A percentile compares a stretch with the other conserved stretches of the same genome.
Evolutionary conservation across 1,140 invertebrate genomes (phyloP).

Genomic region (Drosophila pruinosa): DNA sequence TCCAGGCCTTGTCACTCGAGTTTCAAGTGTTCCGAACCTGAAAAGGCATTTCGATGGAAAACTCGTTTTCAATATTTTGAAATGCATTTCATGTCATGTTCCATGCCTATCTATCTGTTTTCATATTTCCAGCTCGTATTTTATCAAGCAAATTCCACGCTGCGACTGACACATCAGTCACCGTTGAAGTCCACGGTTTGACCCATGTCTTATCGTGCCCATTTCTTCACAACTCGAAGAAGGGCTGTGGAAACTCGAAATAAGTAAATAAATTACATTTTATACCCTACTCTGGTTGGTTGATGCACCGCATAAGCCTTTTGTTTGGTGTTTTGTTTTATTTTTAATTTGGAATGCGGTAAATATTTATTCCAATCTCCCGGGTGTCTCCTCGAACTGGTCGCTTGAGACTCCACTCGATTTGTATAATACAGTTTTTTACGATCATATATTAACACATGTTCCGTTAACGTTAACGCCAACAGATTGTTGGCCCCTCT

Average conservation of each 20-base stretch:
- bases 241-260: slow-evolving; percentile 27
- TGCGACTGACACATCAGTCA: slow-evolving; percentile 50
- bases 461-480: slow-evolving; percentile 47
- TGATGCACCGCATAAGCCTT: slow-evolving; percentile 17
- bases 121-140: slow-evolving; percentile 63
- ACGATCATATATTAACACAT: slow-evolving; percentile 70
- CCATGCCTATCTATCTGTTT: slow-evolving; percentile 15
- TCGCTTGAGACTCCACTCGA: slow-evolving; percentile 22
- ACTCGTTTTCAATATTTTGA: slow-evolving; percentile 70
- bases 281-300: slow-evolving; percentile 12
- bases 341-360: slow-evolving; percentile 59
- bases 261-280: slow-evolving; percentile 64
- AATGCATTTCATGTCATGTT: slow-evolving; percentile 47
- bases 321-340: slow-evolving; percentile 63
- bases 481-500: slow-evolving; percentile 33
- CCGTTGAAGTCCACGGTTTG: slow-evolving; percentile 17
- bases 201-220: slow-evolving; percentile 60
- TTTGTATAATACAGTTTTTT: slow-evolving; percentile 53
- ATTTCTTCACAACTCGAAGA: slow-evolving; percentile 37
- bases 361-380: slow-evolving; percentile 58
- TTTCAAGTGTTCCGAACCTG: slow-evolving; percentile 52
- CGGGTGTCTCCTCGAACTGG: neutral
- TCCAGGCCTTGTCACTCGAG: slow-evolving; percentile 57
- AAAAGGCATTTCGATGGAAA: slow-evolving; percentile 57
- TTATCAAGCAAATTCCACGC: slow-evolving; percentile 54